Conservation (phyloP, 2,113 vertebrate genomes). For the Mustela nigripes region DNA sequence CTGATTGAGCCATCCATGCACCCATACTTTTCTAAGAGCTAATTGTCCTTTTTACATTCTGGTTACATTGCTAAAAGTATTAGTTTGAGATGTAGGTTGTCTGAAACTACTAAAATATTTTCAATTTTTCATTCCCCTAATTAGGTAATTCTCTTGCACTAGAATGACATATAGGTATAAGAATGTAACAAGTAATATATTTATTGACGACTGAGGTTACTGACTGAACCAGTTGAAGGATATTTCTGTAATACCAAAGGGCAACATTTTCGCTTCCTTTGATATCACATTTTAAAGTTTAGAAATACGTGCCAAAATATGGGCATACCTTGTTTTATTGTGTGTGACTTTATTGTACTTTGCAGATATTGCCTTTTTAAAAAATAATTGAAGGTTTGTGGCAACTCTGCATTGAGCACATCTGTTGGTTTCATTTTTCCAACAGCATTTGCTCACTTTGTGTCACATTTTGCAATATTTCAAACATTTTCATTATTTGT, state of each 20-base stretch:
- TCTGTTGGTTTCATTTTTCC: not conserved
- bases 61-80: slow-evolving; percentile 7
- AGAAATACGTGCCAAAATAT: not conserved
- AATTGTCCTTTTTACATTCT: not conserved
- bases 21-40: not conserved
- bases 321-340: not conserved
- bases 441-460: not conserved
- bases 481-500: not conserved
- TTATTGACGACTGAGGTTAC: not conserved
- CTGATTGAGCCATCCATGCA: not conserved
- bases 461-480: not conserved
- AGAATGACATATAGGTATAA: not conserved
- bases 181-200: not conserved
- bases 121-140: slow-evolving; percentile 28
- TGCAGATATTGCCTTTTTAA: not conserved
- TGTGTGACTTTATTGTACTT: not conserved
- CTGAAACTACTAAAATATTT: not conserved
- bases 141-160: slow-evolving; percentile 29
- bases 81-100: not conserved
- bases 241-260: not conserved
- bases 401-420: not conserved
- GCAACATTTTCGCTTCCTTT: not conserved
- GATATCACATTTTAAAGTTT: slow-evolving; percentile 36
- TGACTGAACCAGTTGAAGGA: not conserved
- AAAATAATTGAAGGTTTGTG: not conserved